Base-by-base conservation (phyloP, 1,140 invertebrate species). In the Vanessa tameamea region DNA sequence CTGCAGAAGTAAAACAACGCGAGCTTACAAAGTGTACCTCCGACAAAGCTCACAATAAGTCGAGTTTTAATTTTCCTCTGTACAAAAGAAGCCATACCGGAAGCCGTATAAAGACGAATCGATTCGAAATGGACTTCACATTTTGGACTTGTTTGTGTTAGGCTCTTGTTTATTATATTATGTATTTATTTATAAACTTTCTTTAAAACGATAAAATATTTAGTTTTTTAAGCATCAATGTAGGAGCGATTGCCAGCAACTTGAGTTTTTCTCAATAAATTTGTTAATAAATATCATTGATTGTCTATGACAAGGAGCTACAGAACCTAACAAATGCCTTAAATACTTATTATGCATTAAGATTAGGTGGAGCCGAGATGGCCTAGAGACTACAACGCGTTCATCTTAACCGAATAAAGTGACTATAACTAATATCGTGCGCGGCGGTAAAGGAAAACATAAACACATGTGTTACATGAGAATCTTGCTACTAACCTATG, bases 41-140 rank as follows among this genome's bases (percentile, higher is more conserved):
- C 53, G 55, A 68, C 72, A 74, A 76, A 79, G 64, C 77, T 76
- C 76, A 79, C 78, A 81, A 80, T 82, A 72, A 65, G 61, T 74
- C 69, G 78, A 70, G 68, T 89, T 87, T 87, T 87, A 88, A 88
- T 88, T 88, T 88, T 77, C 76, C 84, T 81, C 75, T 70, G 75
- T 73, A 80, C 78, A 71, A 75, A 57, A 13, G 87, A 89, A 89
- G 86, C 87, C 87, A 3, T 84, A 85, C 68, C 50, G 9, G 87
- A 88, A 88, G 77, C 87, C 87, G 6, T 51, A 78, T 77, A 87
- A 61, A 63, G 66, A 47, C 57, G 20, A 75, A 86, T 86, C 82
- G 84, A 86, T 83, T 81, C 72, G 71, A 78, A 73, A 74, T 75
- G 71, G 76, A 76, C 71, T 81, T 64, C 53, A 55, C 53, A 53